phyloP scores from a whole-genome alignment of 1,140 invertebrate genomes.

The Pseudomyrmex gracilis region DNA sequence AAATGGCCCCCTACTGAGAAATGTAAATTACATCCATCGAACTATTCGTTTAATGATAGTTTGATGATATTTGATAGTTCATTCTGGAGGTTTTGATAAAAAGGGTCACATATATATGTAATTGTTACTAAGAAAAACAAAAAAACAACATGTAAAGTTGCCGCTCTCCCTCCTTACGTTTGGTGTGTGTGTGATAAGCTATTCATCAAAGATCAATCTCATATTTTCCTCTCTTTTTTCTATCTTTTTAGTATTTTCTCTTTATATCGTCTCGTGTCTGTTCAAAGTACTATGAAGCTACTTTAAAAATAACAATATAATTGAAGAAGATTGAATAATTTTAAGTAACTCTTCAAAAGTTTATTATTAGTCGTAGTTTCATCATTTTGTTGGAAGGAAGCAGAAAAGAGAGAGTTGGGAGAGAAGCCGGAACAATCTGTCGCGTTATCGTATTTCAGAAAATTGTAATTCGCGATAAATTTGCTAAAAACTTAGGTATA shows the following conservation, averaged over 20 bases:
- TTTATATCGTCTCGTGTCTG: neutral
- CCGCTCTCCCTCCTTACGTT: too few species aligned
- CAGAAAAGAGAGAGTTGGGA: neutral
- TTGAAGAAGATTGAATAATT: neutral
- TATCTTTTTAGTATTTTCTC: neutral
- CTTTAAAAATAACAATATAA: constrained; percentile 14
- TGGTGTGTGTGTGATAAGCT: too few species aligned
- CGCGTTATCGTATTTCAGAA: constrained; percentile 36
- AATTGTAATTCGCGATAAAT: constrained; percentile 30
- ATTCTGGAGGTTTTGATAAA: too few species aligned
- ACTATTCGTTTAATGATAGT: too few species aligned
- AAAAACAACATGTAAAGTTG: too few species aligned
- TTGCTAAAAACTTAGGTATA: constrained; percentile 13
- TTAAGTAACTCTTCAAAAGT: constrained; percentile 13
- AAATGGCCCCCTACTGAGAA: too few species aligned
- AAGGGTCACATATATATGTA: too few species aligned
- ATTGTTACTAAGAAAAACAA: too few species aligned
- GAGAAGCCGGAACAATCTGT: neutral
- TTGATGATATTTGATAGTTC: too few species aligned
- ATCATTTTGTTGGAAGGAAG: constrained; percentile 13
- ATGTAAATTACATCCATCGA: too few species aligned
- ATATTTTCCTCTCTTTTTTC: constrained; percentile 11
- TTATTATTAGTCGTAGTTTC: constrained; percentile 18
- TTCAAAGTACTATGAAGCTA: neutral
- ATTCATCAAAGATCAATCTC: constrained; percentile 13